Conservation (phyloP, 2,113 vertebrate genomes). For the Indri indri region DNA sequence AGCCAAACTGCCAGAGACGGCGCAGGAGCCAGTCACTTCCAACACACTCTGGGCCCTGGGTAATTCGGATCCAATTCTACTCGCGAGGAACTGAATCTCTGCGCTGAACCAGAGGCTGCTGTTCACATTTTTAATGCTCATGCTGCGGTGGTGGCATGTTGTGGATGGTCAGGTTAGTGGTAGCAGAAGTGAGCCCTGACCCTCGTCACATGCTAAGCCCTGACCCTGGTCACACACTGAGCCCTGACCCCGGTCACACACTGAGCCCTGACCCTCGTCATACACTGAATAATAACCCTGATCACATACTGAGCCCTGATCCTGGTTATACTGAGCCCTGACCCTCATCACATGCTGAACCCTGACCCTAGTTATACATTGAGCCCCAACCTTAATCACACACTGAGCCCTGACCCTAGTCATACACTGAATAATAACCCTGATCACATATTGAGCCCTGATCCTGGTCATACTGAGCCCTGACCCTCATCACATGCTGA, state of each 20-base stretch:
- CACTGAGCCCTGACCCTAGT: not conserved
- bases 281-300: not conserved
- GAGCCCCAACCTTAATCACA: not conserved
- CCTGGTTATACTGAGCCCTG: not conserved
- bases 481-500: not conserved
- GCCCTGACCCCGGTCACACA: not conserved
- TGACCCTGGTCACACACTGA: not conserved
- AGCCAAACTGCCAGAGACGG: not conserved
- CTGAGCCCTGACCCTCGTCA: not conserved
- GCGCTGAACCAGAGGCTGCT: not conserved
- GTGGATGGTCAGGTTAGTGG: not conserved
- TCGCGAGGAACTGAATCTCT: not conserved
- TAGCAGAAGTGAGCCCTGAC: not conserved
- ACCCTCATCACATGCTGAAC: not conserved
- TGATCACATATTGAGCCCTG: not conserved
- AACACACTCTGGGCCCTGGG: not conserved
- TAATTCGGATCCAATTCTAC: not conserved
- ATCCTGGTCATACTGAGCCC: not conserved
- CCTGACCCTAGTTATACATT: not conserved
- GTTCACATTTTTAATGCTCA: not conserved
- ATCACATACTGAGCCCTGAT: not conserved
- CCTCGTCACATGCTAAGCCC: not conserved
- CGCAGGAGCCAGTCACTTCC: not conserved
- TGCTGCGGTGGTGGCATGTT: too few relatives aligned
- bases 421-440: not conserved